Evolutionary conservation across 2,888 invertebrate genomes (phyloP), one percentile per base, ranked within the genome.

Genomic region (Halictus quadricinctus): DNA sequence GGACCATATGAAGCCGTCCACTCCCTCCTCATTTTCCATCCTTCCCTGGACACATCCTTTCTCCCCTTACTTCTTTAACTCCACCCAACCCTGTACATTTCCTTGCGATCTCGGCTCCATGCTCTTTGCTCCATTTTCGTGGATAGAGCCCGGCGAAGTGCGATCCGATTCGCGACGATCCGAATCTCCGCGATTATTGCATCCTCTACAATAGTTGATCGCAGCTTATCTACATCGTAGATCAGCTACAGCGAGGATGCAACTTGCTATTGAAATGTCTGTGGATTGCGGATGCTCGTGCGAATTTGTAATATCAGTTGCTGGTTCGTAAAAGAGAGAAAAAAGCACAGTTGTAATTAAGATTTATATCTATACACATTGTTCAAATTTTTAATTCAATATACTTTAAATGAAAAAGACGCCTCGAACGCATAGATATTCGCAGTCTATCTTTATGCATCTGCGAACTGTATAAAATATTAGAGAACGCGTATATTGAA

Each of bases 1-100:
- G 89, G 87, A 91, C 92, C 93, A 92, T 90, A 86, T 90, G 92
- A 92, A 92, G 91, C 88, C 88, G 90, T 91, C 90, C 89, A 89
- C 88, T 86, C 87, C 81, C 84, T 84, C 83, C 85, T 89, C 85
- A 86, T 86, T 88, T 87, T 80, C 79, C 87, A 79, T 81, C 79
- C 64, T 76, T 76, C 72, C 75, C 80, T 66, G 54, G 80, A 58
- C 72, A 84, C 77, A 81, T 86, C 84, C 79, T 76, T 84, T 58
- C 80, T 74, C 73, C 79, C 73, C 58, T 74, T 36, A 60, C 46
- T 36, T 69, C 10, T 69, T 41, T 1, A 69, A 69, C 2, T 41
- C 69, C 79, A 50, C 54, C 79, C 73, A 36, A 72, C 43, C 74
- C 7, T 76, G 76, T 83, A 83, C 80, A 75, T 83, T 78, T 73